Conservation (phyloP, 2,888 invertebrate species). For the Lordiphosa andalusiaca region DNA sequence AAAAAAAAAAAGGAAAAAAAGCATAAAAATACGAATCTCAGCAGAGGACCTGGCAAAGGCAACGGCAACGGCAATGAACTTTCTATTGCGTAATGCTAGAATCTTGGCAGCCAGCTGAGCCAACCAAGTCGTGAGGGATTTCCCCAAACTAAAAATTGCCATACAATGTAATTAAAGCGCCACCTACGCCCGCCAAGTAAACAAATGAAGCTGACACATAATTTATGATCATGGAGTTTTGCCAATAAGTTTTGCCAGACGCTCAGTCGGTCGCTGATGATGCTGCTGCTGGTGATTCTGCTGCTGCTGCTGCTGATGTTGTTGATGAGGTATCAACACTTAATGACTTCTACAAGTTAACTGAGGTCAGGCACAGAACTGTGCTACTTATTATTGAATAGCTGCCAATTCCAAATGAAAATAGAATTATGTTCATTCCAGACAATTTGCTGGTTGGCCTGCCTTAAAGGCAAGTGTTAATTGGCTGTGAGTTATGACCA, state of each 20-base stretch:
- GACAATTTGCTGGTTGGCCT: slow-evolving; percentile 25
- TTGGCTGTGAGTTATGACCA: slow-evolving; percentile 51
- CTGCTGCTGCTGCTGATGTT: not conserved
- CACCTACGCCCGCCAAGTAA: slow-evolving; percentile 64
- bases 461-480: slow-evolving; percentile 37
- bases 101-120: slow-evolving; percentile 55
- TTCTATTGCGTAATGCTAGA: slow-evolving; percentile 64
- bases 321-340: slow-evolving; percentile 18
- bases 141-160: slow-evolving; percentile 41
- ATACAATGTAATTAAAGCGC: slow-evolving; percentile 63
- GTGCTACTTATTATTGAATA: slow-evolving; percentile 57
- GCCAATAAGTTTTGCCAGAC: slow-evolving; percentile 76
- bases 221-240: slow-evolving; percentile 79
- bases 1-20: slow-evolving; percentile 31
- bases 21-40: slow-evolving; percentile 6
- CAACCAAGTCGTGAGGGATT: slow-evolving; percentile 40
- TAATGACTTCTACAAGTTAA: slow-evolving; percentile 55
- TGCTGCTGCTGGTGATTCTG: slow-evolving; percentile 3
- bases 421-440: slow-evolving; percentile 45
- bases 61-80: slow-evolving; percentile 64
- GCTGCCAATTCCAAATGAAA: slow-evolving; percentile 64
- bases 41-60: slow-evolving; percentile 43
- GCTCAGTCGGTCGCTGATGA: slow-evolving; percentile 46
- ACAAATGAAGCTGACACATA: slow-evolving; percentile 69
- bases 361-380: slow-evolving; percentile 63